These are phyloP conservation scores for Emydoidea blandingii DNA, from an alignment of 2,797 vertebrate species.

Conservation along the genomic window DNA sequence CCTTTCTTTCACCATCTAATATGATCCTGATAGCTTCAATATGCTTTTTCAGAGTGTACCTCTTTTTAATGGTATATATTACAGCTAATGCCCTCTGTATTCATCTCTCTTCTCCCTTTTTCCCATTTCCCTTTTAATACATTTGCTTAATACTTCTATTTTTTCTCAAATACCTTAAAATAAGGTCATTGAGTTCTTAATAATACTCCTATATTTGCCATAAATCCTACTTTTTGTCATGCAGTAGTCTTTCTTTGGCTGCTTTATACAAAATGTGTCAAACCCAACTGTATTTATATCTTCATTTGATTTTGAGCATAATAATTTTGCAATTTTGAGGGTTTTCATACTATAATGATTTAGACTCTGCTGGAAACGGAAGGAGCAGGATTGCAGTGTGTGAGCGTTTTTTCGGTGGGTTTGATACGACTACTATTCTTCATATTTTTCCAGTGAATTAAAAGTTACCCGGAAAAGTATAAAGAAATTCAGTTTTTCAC, in stretches of 20 bases:
- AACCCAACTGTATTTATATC: neutral
- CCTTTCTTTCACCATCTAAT: slow-evolving; percentile 14
- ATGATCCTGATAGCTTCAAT: slow-evolving; percentile 18
- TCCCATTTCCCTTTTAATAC: neutral
- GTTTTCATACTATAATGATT: neutral
- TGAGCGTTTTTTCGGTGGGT: neutral
- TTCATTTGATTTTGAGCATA: neutral
- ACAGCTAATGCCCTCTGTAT: neutral
- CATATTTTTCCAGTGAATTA: neutral
- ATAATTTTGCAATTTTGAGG: neutral
- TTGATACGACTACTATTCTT: neutral
- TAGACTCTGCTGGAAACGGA: neutral
- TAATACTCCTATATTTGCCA: neutral
- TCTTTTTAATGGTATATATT: neutral
- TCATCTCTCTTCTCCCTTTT: neutral
- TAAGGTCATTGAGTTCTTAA: neutral
- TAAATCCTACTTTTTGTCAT: neutral
- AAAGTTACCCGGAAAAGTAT: neutral
- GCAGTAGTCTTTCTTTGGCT: neutral
- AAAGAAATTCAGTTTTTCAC: neutral
- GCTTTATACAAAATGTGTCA: neutral
- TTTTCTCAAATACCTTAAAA: neutral
- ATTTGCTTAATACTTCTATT: neutral
- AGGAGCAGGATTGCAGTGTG: neutral
- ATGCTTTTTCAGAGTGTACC: neutral